These are phyloP conservation scores for Lepidurus packardi DNA, from an alignment of 1,140 invertebrate genomes.

Conservation along the genomic window DNA sequence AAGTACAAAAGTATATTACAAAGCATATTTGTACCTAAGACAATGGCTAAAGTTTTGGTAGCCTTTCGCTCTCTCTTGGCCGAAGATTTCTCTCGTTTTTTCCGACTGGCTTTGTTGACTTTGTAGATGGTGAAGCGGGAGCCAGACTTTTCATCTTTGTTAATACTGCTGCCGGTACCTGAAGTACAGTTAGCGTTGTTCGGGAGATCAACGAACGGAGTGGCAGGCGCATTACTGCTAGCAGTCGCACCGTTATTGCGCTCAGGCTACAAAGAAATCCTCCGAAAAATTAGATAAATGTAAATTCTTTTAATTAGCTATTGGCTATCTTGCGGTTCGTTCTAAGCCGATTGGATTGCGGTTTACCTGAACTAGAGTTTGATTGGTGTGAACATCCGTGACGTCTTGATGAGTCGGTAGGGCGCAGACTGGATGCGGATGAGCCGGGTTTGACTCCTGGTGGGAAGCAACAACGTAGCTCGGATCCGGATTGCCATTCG, in stretches of 20 bases:
- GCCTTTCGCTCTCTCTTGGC: constrained; percentile 95
- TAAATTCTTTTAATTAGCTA: background rate
- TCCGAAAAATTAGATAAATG: background rate
- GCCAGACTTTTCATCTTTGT: constrained; percentile 51
- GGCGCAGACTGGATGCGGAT: background rate
- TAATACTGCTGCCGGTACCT: constrained; percentile 43
- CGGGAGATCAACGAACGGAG: constrained; percentile 46
- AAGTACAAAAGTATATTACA: background rate
- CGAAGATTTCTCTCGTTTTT: constrained; percentile 89
- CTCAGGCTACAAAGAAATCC: constrained; percentile 10
- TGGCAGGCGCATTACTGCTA: constrained; percentile 40
- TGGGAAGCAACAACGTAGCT: constrained; percentile 64
- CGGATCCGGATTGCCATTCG: constrained; percentile 72
- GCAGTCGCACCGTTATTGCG: constrained; percentile 36
- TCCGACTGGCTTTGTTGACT: constrained; percentile 87
- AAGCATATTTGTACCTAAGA: constrained; percentile 66
- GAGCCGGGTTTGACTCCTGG: constrained; percentile 37
- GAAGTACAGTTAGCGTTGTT: constrained; percentile 43
- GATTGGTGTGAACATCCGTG: background rate
- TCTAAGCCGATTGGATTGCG: background rate
- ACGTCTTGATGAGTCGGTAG: constrained; percentile 9
- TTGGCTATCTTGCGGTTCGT: constrained; percentile 5
- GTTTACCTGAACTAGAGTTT: background rate
- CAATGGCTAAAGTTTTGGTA: constrained; percentile 98
- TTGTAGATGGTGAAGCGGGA: constrained; percentile 87